phyloP scores from a whole-genome alignment of 2,113 vertebrate genomes.

The Cairina moschata region DNA sequence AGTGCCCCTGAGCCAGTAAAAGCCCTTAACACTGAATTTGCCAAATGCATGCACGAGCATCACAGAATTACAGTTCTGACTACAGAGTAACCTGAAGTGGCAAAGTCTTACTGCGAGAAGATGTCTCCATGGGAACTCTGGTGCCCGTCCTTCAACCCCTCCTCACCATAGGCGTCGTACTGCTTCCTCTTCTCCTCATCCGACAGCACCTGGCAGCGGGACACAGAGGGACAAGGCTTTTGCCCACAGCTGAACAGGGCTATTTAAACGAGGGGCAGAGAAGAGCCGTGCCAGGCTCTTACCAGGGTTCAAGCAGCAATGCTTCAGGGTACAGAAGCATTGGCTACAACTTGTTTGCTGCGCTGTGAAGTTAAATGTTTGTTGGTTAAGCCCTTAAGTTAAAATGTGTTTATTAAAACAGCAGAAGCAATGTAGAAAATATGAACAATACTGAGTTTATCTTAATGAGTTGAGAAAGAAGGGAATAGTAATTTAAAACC shows the following conservation, averaged over 20 bases:
- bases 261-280: background rate
- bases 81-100: background rate
- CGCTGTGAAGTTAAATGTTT: background rate
- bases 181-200: conserved; percentile 98
- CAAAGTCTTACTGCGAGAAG: conserved; percentile 90
- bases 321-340: background rate
- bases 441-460: background rate
- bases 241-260: background rate
- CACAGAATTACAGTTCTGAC: background rate
- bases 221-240: background rate
- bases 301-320: background rate
- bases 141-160: conserved; percentile 96
- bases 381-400: background rate
- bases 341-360: background rate
- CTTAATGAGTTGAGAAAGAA: background rate
- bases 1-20: fast-evolving
- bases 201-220: conserved; percentile 87
- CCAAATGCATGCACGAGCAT: fast-evolving
- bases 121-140: conserved; percentile 96
- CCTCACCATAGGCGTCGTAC: conserved; percentile 93
- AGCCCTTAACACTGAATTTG: background rate
- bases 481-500: background rate
- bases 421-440: background rate
- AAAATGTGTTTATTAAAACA: fast-evolving
- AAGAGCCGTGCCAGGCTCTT: background rate